Evolutionary conservation across 2,888 invertebrate species (phyloP), one percentile per base, ranked within the genome.

Genomic region (Lycia hirtaria): DNA sequence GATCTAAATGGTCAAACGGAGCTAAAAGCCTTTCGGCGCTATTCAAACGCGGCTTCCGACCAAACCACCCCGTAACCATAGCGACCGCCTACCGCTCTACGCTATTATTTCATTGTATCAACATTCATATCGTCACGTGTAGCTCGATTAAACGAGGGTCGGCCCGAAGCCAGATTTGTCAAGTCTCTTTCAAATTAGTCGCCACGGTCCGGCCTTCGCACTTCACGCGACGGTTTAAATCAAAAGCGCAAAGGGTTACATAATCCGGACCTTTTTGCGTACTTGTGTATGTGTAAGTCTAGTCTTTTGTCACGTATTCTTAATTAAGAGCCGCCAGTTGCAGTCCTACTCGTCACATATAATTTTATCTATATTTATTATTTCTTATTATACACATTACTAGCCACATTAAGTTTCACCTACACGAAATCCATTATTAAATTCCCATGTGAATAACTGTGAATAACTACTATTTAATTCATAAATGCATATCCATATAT

Each of bases 231-330:
- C 85, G 86, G 84, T 87, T 88, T 87, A 90, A 90, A 92, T 91
- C 90, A 92, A 92, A 92, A 92, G 89, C 88, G 86, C 87, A 88
- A 85, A 90, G 85, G 91, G 92, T 90, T 87, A 88, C 83, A 75
- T 92, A 92, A 90, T 91, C 91, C 88, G 78, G 83, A 87, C 91
- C 92, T 91, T 92, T 92, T 91, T 89, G 83, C 72, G 69, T 71
- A 78, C 87, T 87, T 87, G 81, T 88, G 80, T 88, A 85, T 88
- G 84, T 88, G 86, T 83, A 83, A 85, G 88, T 88, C 89, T 87
- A 90, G 86, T 92, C 92, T 92, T 92, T 92, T 92, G 91, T 92
- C 92, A 92, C 92, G 92, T 92, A 92, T 90, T 92, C 92, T 91
- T 92, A 92, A 92, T 92, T 92, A 92, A 92, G 83, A 83, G 79